Evolutionary conservation across 2,113 vertebrate species (phyloP).

Genomic region (Capreolus pygargus): DNA sequence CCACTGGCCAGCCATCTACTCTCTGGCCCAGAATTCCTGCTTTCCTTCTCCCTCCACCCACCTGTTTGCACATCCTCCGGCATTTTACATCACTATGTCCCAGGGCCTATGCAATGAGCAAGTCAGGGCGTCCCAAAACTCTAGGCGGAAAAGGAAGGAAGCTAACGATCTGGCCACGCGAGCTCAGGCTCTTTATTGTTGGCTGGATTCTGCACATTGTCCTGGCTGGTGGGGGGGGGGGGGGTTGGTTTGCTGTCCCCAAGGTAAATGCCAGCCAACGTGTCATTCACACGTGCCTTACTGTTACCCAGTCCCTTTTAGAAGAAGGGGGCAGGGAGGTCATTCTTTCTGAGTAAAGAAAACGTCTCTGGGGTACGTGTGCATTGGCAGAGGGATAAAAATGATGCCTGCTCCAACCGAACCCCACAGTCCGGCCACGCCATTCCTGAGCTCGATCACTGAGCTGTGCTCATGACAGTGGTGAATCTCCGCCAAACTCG

Average conservation of each 20-base stretch:
- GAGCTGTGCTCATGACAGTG: background rate
- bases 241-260: background rate
- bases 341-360: background rate
- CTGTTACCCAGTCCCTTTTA: background rate
- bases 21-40: slow-evolving; percentile 31
- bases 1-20: slow-evolving; percentile 25
- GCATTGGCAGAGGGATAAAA: background rate
- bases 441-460: background rate
- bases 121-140: slow-evolving; percentile 21
- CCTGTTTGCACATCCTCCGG: slow-evolving; percentile 29
- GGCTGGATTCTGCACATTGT: background rate
- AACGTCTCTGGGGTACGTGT: background rate
- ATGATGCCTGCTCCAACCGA: background rate
- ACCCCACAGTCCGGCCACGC: background rate
- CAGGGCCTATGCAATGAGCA: slow-evolving; percentile 23
- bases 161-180: background rate
- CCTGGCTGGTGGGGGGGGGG: background rate
- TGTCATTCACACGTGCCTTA: background rate
- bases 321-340: background rate
- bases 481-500: background rate
- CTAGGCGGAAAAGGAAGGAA: slow-evolving; percentile 58
- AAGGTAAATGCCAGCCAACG: background rate
- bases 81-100: background rate
- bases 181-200: slow-evolving; percentile 2
- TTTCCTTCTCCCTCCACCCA: slow-evolving; percentile 14